A percentile compares a stretch with the other conserved stretches of the same genome.
Conservation (phyloP, 2,113 vertebrate species). For the Podiceps cristatus region DNA sequence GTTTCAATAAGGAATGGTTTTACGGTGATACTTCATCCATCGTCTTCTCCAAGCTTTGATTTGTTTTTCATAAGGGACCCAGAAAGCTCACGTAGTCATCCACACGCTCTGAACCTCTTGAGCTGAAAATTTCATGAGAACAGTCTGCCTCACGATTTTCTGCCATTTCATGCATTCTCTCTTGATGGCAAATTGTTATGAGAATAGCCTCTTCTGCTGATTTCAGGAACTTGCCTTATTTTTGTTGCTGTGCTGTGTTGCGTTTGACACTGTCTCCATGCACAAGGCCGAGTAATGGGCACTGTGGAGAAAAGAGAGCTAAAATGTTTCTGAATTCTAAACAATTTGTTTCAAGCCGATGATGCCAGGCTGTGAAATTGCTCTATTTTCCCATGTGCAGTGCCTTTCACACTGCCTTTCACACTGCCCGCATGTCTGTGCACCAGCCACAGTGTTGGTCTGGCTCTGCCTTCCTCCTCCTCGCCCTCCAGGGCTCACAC, state of each 20-base stretch:
- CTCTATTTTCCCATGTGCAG: accelerated
- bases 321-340: background rate
- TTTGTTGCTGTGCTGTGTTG: background rate
- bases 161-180: background rate
- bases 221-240: background rate
- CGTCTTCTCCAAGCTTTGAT: background rate
- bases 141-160: background rate
- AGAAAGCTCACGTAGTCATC: accelerated
- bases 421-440: accelerated
- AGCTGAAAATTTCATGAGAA: background rate
- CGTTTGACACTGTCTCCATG: accelerated
- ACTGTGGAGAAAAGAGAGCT: background rate
- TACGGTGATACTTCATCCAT: accelerated
- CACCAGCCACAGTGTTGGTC: accelerated
- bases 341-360: accelerated
- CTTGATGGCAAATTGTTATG: background rate
- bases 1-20: accelerated
- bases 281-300: background rate
- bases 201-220: background rate
- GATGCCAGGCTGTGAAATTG: background rate
- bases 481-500: background rate
- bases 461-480: background rate
- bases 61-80: background rate
- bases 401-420: background rate
- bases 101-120: background rate